Base-by-base conservation (phyloP, 1,140 invertebrate genomes). In the Drosophila ironensis region DNA sequence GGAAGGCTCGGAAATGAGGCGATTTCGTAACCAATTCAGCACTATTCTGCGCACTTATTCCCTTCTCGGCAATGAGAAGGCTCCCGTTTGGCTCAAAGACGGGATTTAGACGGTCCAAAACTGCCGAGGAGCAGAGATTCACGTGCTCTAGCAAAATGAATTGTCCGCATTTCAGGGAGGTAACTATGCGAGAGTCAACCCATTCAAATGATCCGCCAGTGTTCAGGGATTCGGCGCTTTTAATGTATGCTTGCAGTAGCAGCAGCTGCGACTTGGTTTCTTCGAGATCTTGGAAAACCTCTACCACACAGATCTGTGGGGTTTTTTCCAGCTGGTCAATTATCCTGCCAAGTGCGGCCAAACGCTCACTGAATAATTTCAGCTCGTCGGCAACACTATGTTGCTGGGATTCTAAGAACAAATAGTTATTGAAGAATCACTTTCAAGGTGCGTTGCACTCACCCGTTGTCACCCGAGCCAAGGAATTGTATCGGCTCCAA, bases 101-200 rank as follows among this genome's bases (percentile, higher is more conserved):
- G 11, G 95, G 95, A 92, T 99, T 99, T 3, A 99, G 91, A 71
- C 99, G 93, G 91, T 99, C 99, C 67, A 99, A 91, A 7, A 99
- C 97, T 24, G 98, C 98, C 1, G 98, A 93, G 72, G 97, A 98
- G 90, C 98, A 99, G 17, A 99, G 93, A 91, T 99, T 99, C 0
- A 98, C 98, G 91, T 99, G 98, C 90, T 99, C 98, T 30, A 99
- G 44, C 47, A 80, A 54, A 16, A 90, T 88, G 5, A 78, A 89
- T 45, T 90, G 84, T 0, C 89, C 89, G 35, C 61, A 73, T 20
- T 90, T 90, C 1, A 90, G 40, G 9, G 80, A 74, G 78, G 96
- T 96, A 0, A 99, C 95, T 44, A 99, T 93, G 25, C 97, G 89
- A 46, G 98, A 99, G 91, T 99, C 97, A 7, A 98, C 93, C 98